phyloP scores from a whole-genome alignment of 1,140 invertebrate genomes.

The Tetragonula clypearis region DNA sequence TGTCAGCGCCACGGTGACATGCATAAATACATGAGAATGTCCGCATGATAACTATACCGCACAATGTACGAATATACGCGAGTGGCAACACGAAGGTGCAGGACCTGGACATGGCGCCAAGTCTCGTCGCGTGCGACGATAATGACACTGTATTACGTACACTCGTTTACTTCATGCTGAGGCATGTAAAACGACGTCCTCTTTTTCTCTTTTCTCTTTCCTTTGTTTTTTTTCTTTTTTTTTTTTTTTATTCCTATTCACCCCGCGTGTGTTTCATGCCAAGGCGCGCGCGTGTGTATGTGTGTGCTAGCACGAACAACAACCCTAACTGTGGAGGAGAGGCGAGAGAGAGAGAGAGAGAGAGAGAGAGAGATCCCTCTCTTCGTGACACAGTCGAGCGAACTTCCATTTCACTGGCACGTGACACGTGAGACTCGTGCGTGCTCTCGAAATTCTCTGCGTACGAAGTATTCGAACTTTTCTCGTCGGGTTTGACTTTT shows the following conservation, averaged over 20 bases:
- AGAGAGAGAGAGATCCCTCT: neutral
- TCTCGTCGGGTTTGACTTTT: no score
- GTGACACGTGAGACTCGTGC: neutral
- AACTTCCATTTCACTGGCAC: neutral
- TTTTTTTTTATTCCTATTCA: neutral
- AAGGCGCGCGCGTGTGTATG: no score
- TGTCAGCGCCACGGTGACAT: constrained; percentile 27
- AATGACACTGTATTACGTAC: constrained; percentile 51
- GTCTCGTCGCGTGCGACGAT: constrained; percentile 49
- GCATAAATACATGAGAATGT: constrained; percentile 49
- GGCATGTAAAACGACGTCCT: constrained; percentile 33
- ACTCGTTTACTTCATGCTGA: constrained; percentile 37
- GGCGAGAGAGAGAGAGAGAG: no score
- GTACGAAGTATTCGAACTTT: neutral
- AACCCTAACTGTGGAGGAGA: neutral
- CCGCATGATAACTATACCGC: constrained; percentile 41
- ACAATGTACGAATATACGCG: constrained; percentile 4
- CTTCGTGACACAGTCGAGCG: constrained; percentile 24
- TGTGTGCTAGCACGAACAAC: neutral
- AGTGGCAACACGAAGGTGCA: constrained; percentile 8
- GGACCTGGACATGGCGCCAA: constrained; percentile 44
- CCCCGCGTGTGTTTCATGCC: neutral
- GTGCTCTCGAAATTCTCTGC: neutral
- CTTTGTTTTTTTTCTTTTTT: no score
- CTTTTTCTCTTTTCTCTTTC: constrained; percentile 1